A percentile compares a stretch with the other conserved stretches of the same genome.
phyloP scores from a whole-genome alignment of 1,140 invertebrate species.

The Pogonognathellus flavescens region DNA sequence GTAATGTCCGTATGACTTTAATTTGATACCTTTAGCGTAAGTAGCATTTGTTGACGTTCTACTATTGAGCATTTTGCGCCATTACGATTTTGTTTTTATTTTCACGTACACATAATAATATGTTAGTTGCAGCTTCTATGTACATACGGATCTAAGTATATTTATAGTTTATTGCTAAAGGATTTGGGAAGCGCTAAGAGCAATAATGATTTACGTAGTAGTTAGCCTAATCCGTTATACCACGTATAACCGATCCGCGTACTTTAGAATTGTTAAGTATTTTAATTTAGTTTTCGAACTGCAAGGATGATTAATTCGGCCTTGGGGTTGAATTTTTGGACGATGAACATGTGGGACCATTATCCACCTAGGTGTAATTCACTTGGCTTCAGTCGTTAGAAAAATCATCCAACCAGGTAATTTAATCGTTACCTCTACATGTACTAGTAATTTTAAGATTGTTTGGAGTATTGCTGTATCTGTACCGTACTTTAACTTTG shows the following conservation, averaged over 20 bases:
- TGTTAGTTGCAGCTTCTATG: no score
- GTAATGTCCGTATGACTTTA: no score
- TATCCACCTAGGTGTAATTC: slow-evolving; percentile 39
- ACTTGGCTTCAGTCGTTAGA: slow-evolving; percentile 25
- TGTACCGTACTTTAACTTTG: neutral
- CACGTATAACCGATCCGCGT: no score
- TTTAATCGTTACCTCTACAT: slow-evolving; percentile 38
- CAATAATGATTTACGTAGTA: neutral
- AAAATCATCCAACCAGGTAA: slow-evolving; percentile 42
- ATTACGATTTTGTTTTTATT: no score
- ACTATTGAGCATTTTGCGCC: no score
- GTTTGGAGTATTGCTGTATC: neutral
- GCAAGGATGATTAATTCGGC: slow-evolving; percentile 46
- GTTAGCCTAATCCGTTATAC: neutral
- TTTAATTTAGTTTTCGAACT: slow-evolving; percentile 39
- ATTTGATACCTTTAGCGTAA: no score
- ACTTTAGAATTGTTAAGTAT: slow-evolving; percentile 21
- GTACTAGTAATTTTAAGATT: neutral
- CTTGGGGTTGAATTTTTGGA: slow-evolving; percentile 40
- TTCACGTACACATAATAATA: no score
- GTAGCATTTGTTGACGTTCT: no score
- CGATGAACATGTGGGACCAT: slow-evolving; percentile 49
- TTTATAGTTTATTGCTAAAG: no score
- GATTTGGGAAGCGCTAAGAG: no score
- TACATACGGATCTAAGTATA: no score